Evolutionary conservation across 1,140 invertebrate genomes (phyloP), one percentile per base, ranked within the genome.

Genomic region (Ptiloglossa arizonensis): DNA sequence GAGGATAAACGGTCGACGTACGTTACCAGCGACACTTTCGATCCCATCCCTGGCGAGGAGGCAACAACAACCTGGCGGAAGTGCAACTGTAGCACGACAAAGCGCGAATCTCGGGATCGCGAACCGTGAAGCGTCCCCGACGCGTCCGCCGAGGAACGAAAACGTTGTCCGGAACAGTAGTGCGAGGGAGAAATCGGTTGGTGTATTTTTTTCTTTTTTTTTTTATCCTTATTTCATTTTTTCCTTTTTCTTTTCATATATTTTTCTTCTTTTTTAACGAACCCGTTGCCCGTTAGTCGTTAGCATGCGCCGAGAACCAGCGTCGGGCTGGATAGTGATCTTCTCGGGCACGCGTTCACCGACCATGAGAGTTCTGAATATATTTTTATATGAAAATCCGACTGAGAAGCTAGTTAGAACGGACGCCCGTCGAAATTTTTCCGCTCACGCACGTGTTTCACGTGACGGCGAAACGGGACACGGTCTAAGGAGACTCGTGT

Each of bases 331-430:
- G 83, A 85, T 85, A 85, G 82, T 73, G 69, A 85, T 85, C 83
- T 85, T 84, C 72, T 69, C 68, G 67, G 52, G 70, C 78, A 66
- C 82, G 71, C 66, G 82, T 48, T 85, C 82, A 85, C 79, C 57
- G 73, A 85, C 83, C 82, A 85, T 80, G 72, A 85, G 77, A 76
- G 68, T 69, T 76, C 81, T 84, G 83, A 84, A 85, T 85, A 84
- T 81, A 84, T 81, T 84, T 85, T 85, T 76, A 74, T 81, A 85
- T 85, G 82, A 85, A 85, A 85, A 85, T 85, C 54, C 32, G 67
- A 57, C 62, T 72, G 72, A 35, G 63, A 81, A 70, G 50, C 48
- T 62, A 74, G 73, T 72, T 74, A 72, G 50, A 70, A 52, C 29
- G 29, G 57, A 44, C n/a, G 67, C 13, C 59, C 48, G 54, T 41